A percentile compares a stretch with the other conserved stretches of the same genome.
Evolutionary conservation across 1,140 invertebrate species (phyloP).

Genomic region (Myzus persicae): DNA sequence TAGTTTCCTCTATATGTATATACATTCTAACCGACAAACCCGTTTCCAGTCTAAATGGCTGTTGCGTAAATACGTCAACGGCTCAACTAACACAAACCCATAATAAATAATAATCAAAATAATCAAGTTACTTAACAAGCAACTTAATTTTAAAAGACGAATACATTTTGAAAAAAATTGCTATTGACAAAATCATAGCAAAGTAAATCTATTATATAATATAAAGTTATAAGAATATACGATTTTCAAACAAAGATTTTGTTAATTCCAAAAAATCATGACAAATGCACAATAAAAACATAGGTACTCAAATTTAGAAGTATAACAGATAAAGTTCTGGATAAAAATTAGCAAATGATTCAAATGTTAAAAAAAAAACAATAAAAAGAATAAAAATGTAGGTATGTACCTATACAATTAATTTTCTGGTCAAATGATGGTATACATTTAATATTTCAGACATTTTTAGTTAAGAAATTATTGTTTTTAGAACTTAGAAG

Average conservation of each 20-base stretch:
- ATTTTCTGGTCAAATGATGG: neutral
- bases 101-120: neutral
- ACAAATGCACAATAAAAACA: neutral
- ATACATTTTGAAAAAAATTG: neutral
- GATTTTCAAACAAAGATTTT: neutral
- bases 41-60: neutral
- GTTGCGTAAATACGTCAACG: neutral
- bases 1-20: conserved; percentile 1
- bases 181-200: neutral
- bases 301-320: neutral
- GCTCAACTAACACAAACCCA: neutral
- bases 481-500: too few relatives aligned
- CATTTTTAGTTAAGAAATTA: neutral
- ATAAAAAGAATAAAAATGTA: too few relatives aligned
- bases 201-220: neutral
- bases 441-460: neutral
- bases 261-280: neutral
- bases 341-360: neutral
- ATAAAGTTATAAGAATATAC: too few relatives aligned
- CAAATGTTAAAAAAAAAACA: neutral
- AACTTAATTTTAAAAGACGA: neutral
- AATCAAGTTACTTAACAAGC: neutral
- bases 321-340: neutral
- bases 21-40: neutral
- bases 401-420: too few relatives aligned